Evolutionary conservation across 2,888 invertebrate species (phyloP), one percentile per base, ranked within the genome.

Genomic region (Cylindroiulus punctatus): DNA sequence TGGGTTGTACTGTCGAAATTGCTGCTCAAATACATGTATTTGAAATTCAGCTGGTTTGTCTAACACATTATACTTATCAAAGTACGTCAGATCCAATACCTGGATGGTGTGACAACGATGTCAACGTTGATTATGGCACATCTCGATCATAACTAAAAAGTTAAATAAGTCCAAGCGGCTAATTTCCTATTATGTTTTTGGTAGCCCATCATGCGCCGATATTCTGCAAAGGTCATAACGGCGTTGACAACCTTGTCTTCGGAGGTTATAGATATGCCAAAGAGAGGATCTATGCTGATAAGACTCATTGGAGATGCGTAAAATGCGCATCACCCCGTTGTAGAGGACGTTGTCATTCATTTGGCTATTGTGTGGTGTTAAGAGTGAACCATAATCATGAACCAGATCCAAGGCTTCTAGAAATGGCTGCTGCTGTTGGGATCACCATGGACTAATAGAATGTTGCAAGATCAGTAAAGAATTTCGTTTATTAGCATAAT

Each of bases 231-330:
- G 57, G 57, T n/a, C 57, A 22, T 22, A 57, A 5, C 0, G 22
- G 22, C 19, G 22, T 57, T 57, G 57, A 57, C 57, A 57, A 57
- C 22, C 57, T 57, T n/a, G 22, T n/a, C 22, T n/a, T 57, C 8
- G 57, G 57, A 57, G 57, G 57, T n/a, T 57, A 57, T 57, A 57
- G 57, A n/a, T 57, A 57, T 57, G 57, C 22, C 19, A 57, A 57
- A n/a, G 57, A 57, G 10, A 57, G 57, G 57, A n/a, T 5, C n/a
- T n/a, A 22, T 57, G 57, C 57, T 0, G 10, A 57, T 5, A 57
- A 57, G 57, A 57, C 22, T 57, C 57, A 57, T 57, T 57, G 57
- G 57, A 57, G n/a, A 57, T 57, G 57, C 4, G 57, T 22, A 10
- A 57, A 57, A n/a, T 57, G 57, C 19, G n/a, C 57, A 57, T 7